These are phyloP conservation scores for Etia nguti DNA, from an alignment of 2,113 vertebrate species.

Conservation along the genomic window DNA sequence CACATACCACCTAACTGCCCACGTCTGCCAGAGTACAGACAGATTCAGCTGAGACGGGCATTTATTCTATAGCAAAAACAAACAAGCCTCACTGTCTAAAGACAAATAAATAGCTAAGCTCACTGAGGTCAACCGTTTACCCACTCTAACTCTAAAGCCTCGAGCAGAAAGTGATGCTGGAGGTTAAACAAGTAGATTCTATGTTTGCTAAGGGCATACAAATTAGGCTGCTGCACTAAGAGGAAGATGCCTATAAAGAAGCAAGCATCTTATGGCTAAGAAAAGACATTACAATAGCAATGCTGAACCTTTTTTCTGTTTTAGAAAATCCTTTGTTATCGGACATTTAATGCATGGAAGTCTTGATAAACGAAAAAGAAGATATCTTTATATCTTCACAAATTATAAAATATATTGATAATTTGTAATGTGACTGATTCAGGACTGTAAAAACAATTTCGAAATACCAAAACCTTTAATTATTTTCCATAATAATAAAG, in stretches of 20 bases:
- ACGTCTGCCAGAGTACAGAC: background rate
- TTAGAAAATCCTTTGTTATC: background rate
- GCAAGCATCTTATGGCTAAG: background rate
- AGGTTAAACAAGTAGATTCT: slow-evolving; percentile 2
- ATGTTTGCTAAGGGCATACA: slow-evolving; percentile 21
- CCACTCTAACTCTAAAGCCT: background rate
- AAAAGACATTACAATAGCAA: background rate
- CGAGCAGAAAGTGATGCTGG: background rate
- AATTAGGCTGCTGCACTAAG: slow-evolving; percentile 1
- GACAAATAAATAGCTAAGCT: slow-evolving; percentile 22
- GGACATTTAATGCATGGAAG: background rate
- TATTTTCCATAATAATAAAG: background rate
- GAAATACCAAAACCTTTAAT: background rate
- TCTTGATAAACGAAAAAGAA: background rate
- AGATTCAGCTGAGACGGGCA: slow-evolving; percentile 40
- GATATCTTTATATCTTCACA: background rate
- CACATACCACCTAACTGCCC: slow-evolving; percentile 9
- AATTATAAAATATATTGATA: background rate
- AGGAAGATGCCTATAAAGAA: background rate
- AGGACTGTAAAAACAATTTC: background rate
- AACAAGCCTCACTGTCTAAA: slow-evolving; percentile 12
- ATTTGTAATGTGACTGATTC: background rate
- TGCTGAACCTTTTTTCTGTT: background rate
- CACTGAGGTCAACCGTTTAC: background rate
- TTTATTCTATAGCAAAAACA: slow-evolving; percentile 4